These are phyloP conservation scores for Misgurnus mizolepis DNA, from an alignment of 2,113 vertebrate genomes.

Conservation along the genomic window DNA sequence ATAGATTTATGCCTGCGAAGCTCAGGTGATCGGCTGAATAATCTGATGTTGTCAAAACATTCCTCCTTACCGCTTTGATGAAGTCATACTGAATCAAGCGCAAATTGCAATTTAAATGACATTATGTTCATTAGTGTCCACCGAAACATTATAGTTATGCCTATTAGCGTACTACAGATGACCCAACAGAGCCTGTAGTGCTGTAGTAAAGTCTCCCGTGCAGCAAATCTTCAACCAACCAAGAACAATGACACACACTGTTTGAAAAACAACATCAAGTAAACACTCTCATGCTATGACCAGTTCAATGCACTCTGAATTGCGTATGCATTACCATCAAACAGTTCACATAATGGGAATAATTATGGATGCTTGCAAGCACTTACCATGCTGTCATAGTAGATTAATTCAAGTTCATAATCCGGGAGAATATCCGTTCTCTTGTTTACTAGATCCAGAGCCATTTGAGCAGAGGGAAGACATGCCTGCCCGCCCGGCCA, in stretches of 20 bases:
- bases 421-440: conserved; percentile 89
- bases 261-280: conserved; percentile 42
- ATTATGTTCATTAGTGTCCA: conserved; percentile 37
- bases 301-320: conserved; percentile 1
- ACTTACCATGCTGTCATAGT: conserved; percentile 92
- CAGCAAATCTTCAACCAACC: conserved; percentile 2
- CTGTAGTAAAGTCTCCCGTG: conserved; percentile 31
- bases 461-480: conserved; percentile 89
- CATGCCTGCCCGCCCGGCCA: conserved; percentile 94
- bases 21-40: conserved; percentile 6
- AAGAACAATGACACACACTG: conserved; percentile 18
- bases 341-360: conserved; percentile 23
- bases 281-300: conserved; percentile 30
- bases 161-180: conserved; percentile 34
- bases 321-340: background rate
- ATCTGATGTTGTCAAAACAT: conserved; percentile 30
- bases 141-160: conserved; percentile 28
- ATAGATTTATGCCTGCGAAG: conserved; percentile 26
- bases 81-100: conserved; percentile 30
- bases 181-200: conserved; percentile 31
- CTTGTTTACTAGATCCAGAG: conserved; percentile 91
- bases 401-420: conserved; percentile 90
- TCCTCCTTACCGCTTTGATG: conserved; percentile 14
- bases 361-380: conserved; percentile 23
- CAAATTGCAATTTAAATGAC: conserved; percentile 48